Evolutionary conservation across 2,113 vertebrate genomes (phyloP), one percentile per base, ranked within the genome.

Genomic region (Todiramphus saurophagus): DNA sequence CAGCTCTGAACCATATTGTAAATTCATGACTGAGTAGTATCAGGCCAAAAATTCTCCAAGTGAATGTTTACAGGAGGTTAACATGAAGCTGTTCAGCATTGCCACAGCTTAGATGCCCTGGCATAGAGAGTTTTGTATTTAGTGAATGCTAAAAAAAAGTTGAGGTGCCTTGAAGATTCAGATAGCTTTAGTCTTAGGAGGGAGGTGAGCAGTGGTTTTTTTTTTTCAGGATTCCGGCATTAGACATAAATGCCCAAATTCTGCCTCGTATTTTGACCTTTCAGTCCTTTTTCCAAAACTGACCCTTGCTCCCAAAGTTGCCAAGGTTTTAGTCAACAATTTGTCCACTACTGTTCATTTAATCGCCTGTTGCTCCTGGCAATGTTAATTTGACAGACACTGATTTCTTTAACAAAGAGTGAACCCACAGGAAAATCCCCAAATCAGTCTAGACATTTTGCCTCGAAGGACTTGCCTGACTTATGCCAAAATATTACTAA

Each of bases 381-480:
- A 88, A 88, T 78, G 93, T 88, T 90, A 93, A 93, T 81, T 83
- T 75, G 76, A 92, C 79, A 93, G 82, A 93, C 79, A 95, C 5
- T 17, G 72, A 93, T 78, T 90, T 68, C 84, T 95, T 88, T 88
- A 92, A 83, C 85, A 94, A 89, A 93, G 76, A 95, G 78, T 28
- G 64, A 93, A 95, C 79, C 83, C 92, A 93, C 88, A 96, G 51
- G 63, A 95, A 95, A 97, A 95, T 90, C 80, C 79, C 73, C 80
- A 96, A 89, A 93, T 92, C 85, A 87, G 94, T 95, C 90, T 94
- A 97, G 94, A 96, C 94, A 83, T 94, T 95, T 83, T 96, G 94
- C 92, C 94, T 97, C 31, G 51, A 95, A 97, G 88, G 93, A 93
- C 46, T 93, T 67, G 88, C 88, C 72, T 78, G 83, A 94, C 68